Evolutionary conservation across 2,113 vertebrate species (phyloP).

Genomic region (Bostrychus sinensis): DNA sequence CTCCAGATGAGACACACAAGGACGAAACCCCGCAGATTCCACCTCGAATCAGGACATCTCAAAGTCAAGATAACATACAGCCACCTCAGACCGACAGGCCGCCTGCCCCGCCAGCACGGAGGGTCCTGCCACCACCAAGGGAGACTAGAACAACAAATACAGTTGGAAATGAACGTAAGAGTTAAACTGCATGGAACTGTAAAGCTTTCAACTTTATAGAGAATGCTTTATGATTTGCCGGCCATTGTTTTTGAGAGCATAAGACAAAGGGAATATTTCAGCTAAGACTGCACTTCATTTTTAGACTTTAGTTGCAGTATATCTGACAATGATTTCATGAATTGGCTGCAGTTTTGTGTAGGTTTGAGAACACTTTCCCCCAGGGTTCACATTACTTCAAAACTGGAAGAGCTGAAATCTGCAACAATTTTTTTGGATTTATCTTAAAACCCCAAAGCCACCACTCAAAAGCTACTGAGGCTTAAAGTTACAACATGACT

Average conservation of each 20-base stretch:
- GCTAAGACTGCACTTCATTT: too few relatives aligned
- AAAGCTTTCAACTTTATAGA: too few relatives aligned
- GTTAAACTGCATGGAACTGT: too few relatives aligned
- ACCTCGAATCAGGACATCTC: conserved; percentile 42
- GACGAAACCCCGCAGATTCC: conserved; percentile 54
- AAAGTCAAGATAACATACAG: conserved; percentile 24
- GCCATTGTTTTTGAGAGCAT: too few relatives aligned
- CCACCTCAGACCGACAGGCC: conserved; percentile 23
- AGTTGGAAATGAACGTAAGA: neutral
- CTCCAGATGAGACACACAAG: conserved; percentile 28
- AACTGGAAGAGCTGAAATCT: neutral
- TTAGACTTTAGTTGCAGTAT: too few relatives aligned
- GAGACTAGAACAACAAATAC: conserved; percentile 42
- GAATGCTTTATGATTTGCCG: too few relatives aligned
- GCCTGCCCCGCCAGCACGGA: conserved; percentile 19
- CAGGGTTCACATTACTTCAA: neutral
- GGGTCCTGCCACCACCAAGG: conserved; percentile 1
- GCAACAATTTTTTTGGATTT: neutral
- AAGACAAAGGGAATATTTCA: too few relatives aligned
- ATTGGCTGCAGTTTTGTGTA: too few relatives aligned
- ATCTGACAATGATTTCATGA: too few relatives aligned
- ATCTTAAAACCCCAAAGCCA: neutral
- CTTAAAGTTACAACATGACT: neutral
- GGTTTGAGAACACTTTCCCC: neutral
- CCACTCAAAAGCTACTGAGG: too few relatives aligned